Conservation (phyloP, 2,797 vertebrate genomes). For the Clarias laeviceps region DNA sequence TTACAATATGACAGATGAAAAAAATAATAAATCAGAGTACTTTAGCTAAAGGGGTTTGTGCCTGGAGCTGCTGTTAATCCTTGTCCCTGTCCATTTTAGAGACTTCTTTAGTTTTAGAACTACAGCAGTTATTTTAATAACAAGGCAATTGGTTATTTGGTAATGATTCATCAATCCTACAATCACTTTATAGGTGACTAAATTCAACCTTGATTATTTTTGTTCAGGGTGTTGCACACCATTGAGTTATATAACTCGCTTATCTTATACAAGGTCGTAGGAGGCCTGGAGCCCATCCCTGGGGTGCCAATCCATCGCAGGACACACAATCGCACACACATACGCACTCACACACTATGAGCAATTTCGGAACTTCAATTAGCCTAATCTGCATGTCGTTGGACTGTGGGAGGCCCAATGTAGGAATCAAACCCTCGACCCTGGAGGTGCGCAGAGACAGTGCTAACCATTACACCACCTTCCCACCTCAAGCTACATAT, state of each 20-base stretch:
- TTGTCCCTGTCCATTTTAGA: background rate
- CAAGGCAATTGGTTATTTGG: constrained; percentile 28
- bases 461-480: too few species aligned
- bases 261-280: too few species aligned
- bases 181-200: constrained; percentile 29
- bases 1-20: background rate
- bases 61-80: background rate
- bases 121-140: constrained; percentile 37
- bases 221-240: background rate
- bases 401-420: too few species aligned
- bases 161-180: background rate
- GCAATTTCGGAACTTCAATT: too few species aligned
- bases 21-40: background rate
- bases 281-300: too few species aligned
- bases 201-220: constrained; percentile 18
- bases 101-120: constrained; percentile 7
- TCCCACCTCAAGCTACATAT: too few species aligned
- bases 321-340: background rate
- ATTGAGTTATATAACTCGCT: background rate
- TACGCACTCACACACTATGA: background rate
- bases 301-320: too few species aligned
- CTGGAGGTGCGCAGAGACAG: too few species aligned
- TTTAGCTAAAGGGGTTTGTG: background rate
- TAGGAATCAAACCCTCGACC: too few species aligned
- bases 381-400: too few species aligned